Conservation (phyloP, 2,113 vertebrate genomes). For the Ranitomeya imitator region DNA sequence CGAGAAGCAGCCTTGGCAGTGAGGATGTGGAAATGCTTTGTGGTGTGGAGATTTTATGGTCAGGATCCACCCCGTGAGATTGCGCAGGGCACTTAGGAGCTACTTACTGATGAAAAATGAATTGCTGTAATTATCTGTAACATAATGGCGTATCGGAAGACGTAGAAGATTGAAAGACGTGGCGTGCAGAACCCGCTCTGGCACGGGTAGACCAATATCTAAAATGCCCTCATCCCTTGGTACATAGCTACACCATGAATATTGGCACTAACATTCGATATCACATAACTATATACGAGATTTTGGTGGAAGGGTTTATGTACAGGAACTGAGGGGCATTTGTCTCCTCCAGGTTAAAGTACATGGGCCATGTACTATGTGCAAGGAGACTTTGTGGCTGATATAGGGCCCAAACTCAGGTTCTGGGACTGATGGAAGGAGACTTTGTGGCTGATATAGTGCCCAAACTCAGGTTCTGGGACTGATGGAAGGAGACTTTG, state of each 20-base stretch:
- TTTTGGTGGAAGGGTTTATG: neutral
- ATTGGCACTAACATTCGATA: neutral
- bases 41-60: slow-evolving; percentile 1
- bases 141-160: slow-evolving; percentile 33
- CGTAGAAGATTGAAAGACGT: neutral
- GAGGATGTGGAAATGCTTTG: slow-evolving; percentile 4
- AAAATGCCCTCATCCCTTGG: neutral
- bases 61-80: slow-evolving; percentile 11
- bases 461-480: no score
- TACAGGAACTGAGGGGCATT: neutral
- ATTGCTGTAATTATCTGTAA: slow-evolving; percentile 47
- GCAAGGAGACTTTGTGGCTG: neutral
- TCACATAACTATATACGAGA: neutral
- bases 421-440: neutral
- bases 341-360: neutral
- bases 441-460: no score
- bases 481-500: no score
- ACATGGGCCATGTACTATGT: no score
- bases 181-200: neutral
- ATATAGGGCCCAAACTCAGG: neutral
- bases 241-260: neutral
- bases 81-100: slow-evolving; percentile 16
- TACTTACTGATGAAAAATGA: slow-evolving; percentile 48
- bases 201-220: neutral
- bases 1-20: neutral